A percentile compares a stretch with the other conserved stretches of the same genome.
These are phyloP conservation scores for Phoronis australis DNA, from an alignment of 2,888 invertebrate species.

Conservation along the genomic window DNA sequence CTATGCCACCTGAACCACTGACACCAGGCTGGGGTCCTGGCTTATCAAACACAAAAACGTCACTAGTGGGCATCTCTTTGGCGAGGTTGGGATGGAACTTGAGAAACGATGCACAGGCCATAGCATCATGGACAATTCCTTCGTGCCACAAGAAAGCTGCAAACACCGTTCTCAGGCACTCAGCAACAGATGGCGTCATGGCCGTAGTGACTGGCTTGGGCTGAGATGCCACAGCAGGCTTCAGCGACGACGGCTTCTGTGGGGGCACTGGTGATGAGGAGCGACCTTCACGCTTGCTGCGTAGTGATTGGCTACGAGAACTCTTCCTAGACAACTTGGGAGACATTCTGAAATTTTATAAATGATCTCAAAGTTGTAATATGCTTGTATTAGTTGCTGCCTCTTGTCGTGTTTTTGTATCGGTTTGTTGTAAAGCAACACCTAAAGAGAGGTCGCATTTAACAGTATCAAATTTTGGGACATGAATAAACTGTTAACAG, in stretches of 20 bases:
- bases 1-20: too few relatives aligned
- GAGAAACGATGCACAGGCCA: conserved; percentile 93
- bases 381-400: conserved; percentile 60
- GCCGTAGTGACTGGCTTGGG: conserved; percentile 67
- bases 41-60: too few relatives aligned
- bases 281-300: conserved; percentile 50
- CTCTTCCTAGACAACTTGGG: conserved; percentile 58
- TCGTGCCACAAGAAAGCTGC: conserved; percentile 97
- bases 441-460: too few relatives aligned
- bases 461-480: too few relatives aligned
- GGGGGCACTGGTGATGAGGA: conserved; percentile 48
- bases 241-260: conserved; percentile 29
- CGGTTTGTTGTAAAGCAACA: too few relatives aligned
- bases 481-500: too few relatives aligned
- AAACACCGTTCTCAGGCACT: conserved; percentile 88
- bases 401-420: neutral
- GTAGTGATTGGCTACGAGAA: conserved; percentile 53
- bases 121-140: conserved; percentile 93
- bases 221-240: conserved; percentile 31
- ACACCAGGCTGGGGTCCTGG: too few relatives aligned
- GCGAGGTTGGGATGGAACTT: conserved; percentile 64
- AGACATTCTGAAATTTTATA: conserved; percentile 23
- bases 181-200: conserved; percentile 85
- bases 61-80: conserved; percentile 42
- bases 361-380: conserved; percentile 24